Evolutionary conservation across 1,140 invertebrate genomes (phyloP).

Genomic region (Triops cancriformis): DNA sequence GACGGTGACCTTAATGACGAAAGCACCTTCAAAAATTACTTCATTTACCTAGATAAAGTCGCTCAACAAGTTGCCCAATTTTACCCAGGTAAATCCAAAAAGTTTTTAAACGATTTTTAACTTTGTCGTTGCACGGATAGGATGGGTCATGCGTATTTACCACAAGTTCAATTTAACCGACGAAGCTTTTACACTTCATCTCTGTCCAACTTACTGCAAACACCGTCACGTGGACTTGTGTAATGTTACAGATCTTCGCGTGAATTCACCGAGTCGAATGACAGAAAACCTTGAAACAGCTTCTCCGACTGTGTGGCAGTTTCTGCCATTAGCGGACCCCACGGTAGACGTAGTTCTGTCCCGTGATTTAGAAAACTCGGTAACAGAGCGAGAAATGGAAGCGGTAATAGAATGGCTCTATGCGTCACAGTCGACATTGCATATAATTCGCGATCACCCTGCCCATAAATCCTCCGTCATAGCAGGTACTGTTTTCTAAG

Average conservation of each 20-base stretch:
- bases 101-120: not conserved
- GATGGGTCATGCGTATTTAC: slow-evolving; percentile 25
- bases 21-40: not conserved
- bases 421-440: slow-evolving; percentile 25
- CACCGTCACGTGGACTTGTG: slow-evolving; percentile 16
- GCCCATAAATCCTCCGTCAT: slow-evolving; percentile 20
- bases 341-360: slow-evolving; percentile 27
- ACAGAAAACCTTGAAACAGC: not conserved
- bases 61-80: not conserved
- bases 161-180: slow-evolving; percentile 14
- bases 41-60: not conserved
- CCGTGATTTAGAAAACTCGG: slow-evolving; percentile 28
- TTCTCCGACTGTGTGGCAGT: not conserved
- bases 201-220: slow-evolving; percentile 16
- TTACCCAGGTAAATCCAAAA: slow-evolving; percentile 12
- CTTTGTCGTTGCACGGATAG: not conserved
- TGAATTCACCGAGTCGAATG: not conserved
- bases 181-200: not conserved
- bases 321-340: slow-evolving; percentile 24
- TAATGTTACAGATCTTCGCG: slow-evolving; percentile 6
- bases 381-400: slow-evolving; percentile 27
- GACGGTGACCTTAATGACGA: slow-evolving; percentile 6
- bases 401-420: slow-evolving; percentile 31
- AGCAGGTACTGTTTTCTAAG: slow-evolving; percentile 1
- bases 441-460: slow-evolving; percentile 30